A percentile compares a stretch with the other conserved stretches of the same genome.
phyloP scores from a whole-genome alignment of 2,113 vertebrate genomes.

The Calyptommatus sinebrachiatus region DNA sequence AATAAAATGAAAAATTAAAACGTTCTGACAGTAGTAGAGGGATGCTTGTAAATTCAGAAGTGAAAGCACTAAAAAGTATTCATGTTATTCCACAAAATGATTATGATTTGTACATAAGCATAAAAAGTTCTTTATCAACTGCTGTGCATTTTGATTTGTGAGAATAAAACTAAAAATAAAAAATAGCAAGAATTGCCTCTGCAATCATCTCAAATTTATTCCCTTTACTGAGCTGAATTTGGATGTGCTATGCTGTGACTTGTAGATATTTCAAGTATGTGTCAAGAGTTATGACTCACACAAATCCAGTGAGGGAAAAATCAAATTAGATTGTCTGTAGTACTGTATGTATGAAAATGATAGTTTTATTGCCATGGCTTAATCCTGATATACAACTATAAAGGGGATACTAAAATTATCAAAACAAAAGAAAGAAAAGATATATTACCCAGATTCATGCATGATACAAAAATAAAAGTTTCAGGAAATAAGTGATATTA shows the following conservation, averaged over 20 bases:
- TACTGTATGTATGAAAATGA: not conserved
- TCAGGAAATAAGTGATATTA: not conserved
- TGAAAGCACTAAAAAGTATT: not conserved
- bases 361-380: not conserved
- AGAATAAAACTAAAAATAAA: not conserved
- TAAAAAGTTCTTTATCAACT: not conserved
- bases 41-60: not conserved
- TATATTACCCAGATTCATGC: not conserved
- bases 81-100: not conserved
- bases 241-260: not conserved
- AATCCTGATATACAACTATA: not conserved
- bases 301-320: not conserved
- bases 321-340: not conserved
- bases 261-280: constrained; percentile 11
- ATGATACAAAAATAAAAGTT: not conserved
- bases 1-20: not conserved
- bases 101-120: not conserved
- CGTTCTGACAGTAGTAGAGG: not conserved
- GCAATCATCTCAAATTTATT: not conserved
- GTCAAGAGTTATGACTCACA: not conserved
- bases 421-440: not conserved
- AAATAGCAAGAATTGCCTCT: not conserved
- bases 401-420: constrained; percentile 1
- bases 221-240: constrained; percentile 2
- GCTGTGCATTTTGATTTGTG: not conserved